These are phyloP conservation scores for Heliothis subflexa DNA, from an alignment of 1,140 invertebrate genomes.

Conservation along the genomic window DNA sequence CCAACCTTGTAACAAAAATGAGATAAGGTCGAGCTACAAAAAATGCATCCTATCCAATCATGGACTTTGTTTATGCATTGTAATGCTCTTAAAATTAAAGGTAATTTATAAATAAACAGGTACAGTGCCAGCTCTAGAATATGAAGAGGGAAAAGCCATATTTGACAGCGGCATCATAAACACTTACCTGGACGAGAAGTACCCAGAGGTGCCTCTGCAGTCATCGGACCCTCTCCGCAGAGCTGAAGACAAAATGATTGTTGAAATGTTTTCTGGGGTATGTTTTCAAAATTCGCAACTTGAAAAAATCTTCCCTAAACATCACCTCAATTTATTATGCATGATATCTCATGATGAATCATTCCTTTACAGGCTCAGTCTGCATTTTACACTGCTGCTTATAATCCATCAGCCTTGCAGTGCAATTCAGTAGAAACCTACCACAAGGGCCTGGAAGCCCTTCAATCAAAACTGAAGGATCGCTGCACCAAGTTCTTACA, in stretches of 20 bases:
- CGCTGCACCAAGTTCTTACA: constrained; percentile 90
- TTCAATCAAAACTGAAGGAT: constrained; percentile 89
- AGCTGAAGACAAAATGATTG: constrained; percentile 92
- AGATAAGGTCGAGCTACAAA: not conserved
- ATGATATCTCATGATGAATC: not conserved
- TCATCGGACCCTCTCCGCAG: constrained; percentile 91
- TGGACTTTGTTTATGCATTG: too few relatives aligned
- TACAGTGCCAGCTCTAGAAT: constrained; percentile 78
- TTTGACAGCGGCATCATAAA: constrained; percentile 88
- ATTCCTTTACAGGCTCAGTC: constrained; percentile 69
- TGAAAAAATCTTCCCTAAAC: not conserved
- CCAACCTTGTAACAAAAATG: not conserved
- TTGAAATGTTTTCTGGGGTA: constrained; percentile 89
- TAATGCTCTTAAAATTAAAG: not conserved
- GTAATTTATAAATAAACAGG: constrained; percentile 56
- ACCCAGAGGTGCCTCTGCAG: constrained; percentile 89
- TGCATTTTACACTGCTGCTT: constrained; percentile 80
- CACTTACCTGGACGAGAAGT: constrained; percentile 94
- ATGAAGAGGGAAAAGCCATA: constrained; percentile 77
- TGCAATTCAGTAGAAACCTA: constrained; percentile 66
- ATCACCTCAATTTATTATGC: too few relatives aligned
- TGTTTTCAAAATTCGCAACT: constrained; percentile 16
- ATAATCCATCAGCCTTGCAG: constrained; percentile 67
- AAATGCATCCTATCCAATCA: not conserved
- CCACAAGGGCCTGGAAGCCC: constrained; percentile 87